Evolutionary conservation across 2,797 vertebrate species (phyloP), one percentile per base, ranked within the genome.

Genomic region (Pagetopsis macropterus): DNA sequence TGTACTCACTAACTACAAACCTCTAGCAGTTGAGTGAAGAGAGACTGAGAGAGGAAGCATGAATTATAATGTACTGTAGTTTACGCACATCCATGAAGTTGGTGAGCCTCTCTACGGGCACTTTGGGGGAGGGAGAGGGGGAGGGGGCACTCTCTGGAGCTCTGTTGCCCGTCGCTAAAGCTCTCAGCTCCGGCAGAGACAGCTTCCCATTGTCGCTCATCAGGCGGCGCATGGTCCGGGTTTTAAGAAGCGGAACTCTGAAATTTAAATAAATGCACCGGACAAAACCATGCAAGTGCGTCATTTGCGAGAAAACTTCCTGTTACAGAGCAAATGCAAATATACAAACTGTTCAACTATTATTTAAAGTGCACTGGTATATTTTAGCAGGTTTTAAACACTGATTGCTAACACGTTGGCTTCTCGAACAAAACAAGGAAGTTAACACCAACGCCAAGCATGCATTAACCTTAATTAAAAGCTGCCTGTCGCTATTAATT

Each of bases 1-100:
- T 9, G 6, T 9, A 37, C 33, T 37, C 33, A 37, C 33, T 37
- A 1, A 37, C 33, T 7, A 6, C 8, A 37, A 37, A 37, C 33
- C 33, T 37, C 33, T 9, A 37, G 33, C 8, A 37, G 33, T 37
- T 9, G 33, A 27, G 27, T 5, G 27, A 27, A 27, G 33, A 37
- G 8, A 9, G 6, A 27, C 27, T 27, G 27, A 27, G 27, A 6
- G 13, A 9, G 15, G 48, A 12, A 19, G 60, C 6, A n/a, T 48
- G 5, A 40, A 23, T 13, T 21, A 15, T 10, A 48, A 27, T 14
- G 33, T 9, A 37, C 2, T 2, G 11, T 1, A 10, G 21, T 2
- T 14, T 3, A 58, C 96, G 72, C 91, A 97, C 96, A 14, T 97
- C 94, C 93, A 96, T 87, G 83, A 93, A 96, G 87, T 96, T 96